Percentiles rank a stretch among this genome's conserved stretches.
phyloP scores from a whole-genome alignment of 2,797 vertebrate species.

The Ispidina lecontei region DNA sequence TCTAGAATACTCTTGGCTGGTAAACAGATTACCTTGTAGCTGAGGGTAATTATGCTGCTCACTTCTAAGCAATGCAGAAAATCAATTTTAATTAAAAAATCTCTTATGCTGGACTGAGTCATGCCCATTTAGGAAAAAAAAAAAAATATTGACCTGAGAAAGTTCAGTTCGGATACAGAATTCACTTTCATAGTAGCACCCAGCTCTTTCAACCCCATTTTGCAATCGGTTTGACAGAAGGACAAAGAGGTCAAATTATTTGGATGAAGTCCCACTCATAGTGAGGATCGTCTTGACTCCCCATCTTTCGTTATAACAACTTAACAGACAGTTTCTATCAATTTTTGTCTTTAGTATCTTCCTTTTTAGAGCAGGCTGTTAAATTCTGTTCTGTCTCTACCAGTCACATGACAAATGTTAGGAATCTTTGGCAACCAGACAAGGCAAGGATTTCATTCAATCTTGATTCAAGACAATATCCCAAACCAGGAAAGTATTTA shows the following conservation, averaged over 20 bases:
- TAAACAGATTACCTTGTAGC: conserved; percentile 55
- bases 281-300: conserved; percentile 26
- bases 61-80: conserved; percentile 68
- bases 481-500: background rate
- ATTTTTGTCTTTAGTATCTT: background rate
- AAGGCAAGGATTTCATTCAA: background rate
- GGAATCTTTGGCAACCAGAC: background rate
- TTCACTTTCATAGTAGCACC: conserved; percentile 38
- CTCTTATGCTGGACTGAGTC: conserved; percentile 53
- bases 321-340: conserved; percentile 38
- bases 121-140: conserved; percentile 41
- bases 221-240: conserved; percentile 54
- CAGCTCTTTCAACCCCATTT: conserved; percentile 61
- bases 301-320: conserved; percentile 5
- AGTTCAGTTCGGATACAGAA: conserved; percentile 55
- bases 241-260: conserved; percentile 31
- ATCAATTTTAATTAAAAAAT: conserved; percentile 76
- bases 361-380: conserved; percentile 8
- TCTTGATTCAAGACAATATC: background rate
- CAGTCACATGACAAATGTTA: background rate
- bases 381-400: background rate
- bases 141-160: conserved; percentile 47
- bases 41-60: conserved; percentile 58
- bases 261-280: background rate
- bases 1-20: conserved; percentile 3